These are phyloP conservation scores for Peromyscus californicus DNA, from an alignment of 2,113 vertebrate genomes.

Conservation along the genomic window DNA sequence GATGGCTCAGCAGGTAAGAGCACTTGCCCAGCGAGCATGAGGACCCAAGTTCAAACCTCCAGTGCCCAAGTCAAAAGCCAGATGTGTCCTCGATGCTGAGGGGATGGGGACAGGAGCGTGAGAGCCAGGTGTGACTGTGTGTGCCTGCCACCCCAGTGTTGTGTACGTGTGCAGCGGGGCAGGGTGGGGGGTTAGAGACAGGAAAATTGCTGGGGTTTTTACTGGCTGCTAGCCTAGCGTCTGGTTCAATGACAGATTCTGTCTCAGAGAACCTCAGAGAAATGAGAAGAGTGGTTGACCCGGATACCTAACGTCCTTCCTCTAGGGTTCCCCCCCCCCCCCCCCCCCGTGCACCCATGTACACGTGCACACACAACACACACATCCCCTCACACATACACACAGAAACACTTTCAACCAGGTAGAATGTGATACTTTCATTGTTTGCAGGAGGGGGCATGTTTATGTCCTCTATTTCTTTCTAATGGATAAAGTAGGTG, in stretches of 20 bases:
- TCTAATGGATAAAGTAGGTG: not conserved
- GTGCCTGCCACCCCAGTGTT: not conserved
- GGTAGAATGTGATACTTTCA: not conserved
- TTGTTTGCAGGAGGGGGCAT: not conserved
- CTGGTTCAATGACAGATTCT: not conserved
- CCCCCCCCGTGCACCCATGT: not conserved
- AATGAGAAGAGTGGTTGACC: not conserved
- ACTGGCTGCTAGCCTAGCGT: too few species aligned
- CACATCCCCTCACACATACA: not conserved
- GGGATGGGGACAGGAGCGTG: not conserved
- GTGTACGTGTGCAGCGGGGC: not conserved
- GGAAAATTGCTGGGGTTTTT: too few species aligned
- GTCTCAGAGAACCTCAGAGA: not conserved
- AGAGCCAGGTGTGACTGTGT: not conserved
- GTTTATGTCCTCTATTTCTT: conserved; percentile 4
- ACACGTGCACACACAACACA: too few species aligned
- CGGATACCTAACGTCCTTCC: not conserved
- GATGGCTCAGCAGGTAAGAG: not conserved
- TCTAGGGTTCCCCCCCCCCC: too few species aligned
- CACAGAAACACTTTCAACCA: not conserved
- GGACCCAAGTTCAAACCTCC: not conserved
- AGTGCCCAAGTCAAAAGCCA: not conserved
- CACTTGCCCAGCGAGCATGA: not conserved
- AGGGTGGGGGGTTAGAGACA: not conserved
- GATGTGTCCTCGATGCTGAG: not conserved